phyloP scores from a whole-genome alignment of 2,797 vertebrate species.

The Hemitrygon akajei region DNA sequence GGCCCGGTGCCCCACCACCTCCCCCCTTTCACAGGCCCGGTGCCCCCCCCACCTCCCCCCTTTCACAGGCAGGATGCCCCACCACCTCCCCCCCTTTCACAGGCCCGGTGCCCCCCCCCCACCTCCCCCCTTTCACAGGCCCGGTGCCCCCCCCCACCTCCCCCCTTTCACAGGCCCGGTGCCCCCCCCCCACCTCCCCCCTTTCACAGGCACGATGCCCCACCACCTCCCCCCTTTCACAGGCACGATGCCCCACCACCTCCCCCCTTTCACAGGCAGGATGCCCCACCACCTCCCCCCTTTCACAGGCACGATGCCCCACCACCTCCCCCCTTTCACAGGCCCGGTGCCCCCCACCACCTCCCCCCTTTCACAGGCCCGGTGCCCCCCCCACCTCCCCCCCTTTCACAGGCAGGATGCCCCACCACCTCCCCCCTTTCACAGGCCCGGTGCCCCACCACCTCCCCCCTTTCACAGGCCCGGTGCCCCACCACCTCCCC shows the following conservation, averaged over 20 bases:
- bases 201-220: too few relatives aligned
- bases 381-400: background rate
- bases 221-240: too few relatives aligned
- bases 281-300: too few relatives aligned
- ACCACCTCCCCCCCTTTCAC: background rate
- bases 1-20: too few relatives aligned
- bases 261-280: too few relatives aligned
- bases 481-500: too few relatives aligned
- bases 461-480: too few relatives aligned
- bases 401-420: background rate
- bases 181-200: background rate
- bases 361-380: background rate
- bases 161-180: too few relatives aligned
- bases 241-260: rapidly evolving
- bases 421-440: rapidly evolving
- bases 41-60: background rate
- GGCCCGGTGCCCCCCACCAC: background rate
- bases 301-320: too few relatives aligned
- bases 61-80: background rate
- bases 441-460: too few relatives aligned
- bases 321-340: too few relatives aligned
- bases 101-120: background rate
- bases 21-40: rapidly evolving
- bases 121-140: background rate
- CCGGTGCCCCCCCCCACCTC: too few relatives aligned